Base-by-base conservation (phyloP, 2,797 vertebrate species). In the Anguilla anguilla region DNA sequence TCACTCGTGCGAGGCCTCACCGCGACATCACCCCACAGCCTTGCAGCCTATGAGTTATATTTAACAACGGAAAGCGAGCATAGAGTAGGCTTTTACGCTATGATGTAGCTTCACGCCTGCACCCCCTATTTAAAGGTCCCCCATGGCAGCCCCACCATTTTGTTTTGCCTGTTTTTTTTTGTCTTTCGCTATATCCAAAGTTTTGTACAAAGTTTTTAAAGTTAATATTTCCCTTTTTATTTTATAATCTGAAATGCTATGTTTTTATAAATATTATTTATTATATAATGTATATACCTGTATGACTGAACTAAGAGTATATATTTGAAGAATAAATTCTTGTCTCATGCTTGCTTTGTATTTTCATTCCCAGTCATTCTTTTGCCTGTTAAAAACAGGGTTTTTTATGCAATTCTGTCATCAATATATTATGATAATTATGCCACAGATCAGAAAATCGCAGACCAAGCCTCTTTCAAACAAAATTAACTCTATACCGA, bases 261-360 rank as follows among this genome's bases (percentile, higher is more conserved):
- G 97, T 99, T 99, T 99, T 99, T 99, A 99, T 98, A 98, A 98
- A 97, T 98, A 97, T 99, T 99, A 99, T 99, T 99, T 99, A 99
- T 99, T 99, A 98, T 97, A 98, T 96, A 97, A 97, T 98, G 98
- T 99, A 98, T 98, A 99, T 98, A 98, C 97, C 96, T 98, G 97
- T 98, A 97, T 95, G 97, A 97, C 97, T 97, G 97, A 98, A 98
- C 97, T 98, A 97, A 99, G 97, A 99, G 98, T 99, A 98, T 99
- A 99, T 99, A 99, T 99, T 99, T 99, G 97, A 97, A 98, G 96
- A 98, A 98, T 95, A 97, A 97, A 88, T 85, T 67, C 85, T 35
- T 51, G 95, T 94, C 88, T 96, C 91, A 0, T 94, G 90, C 82
- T 91, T 74, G 69, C n/a, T 93, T 92, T 93, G 89, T 88, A 92